Evolutionary conservation across 2,888 invertebrate species (phyloP).

Genomic region (Morinoia aosen): DNA sequence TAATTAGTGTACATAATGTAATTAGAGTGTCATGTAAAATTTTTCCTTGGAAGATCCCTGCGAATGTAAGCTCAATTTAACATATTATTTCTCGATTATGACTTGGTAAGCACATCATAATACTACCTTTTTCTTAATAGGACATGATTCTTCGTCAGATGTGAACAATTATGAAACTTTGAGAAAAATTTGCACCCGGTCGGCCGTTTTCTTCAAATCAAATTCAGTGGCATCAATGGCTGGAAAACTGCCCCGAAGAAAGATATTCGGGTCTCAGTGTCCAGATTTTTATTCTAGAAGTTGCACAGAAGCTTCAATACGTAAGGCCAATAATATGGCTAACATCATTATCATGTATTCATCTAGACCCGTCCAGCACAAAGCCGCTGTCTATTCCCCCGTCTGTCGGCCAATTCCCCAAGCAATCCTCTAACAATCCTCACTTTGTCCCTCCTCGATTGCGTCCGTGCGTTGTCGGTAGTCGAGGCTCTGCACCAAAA

Average conservation of each 20-base stretch:
- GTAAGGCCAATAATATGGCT: slow-evolving; percentile 21
- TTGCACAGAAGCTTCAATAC: slow-evolving; percentile 29
- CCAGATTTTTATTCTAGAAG: not conserved
- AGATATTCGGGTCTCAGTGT: not conserved
- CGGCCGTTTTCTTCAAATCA: not conserved
- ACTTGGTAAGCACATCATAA: no score
- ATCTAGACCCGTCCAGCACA: slow-evolving; percentile 46
- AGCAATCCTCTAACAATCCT: slow-evolving; percentile 53
- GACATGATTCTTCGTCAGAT: not conserved
- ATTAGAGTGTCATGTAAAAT: not conserved
- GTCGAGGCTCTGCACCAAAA: slow-evolving; percentile 21
- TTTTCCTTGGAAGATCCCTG: not conserved
- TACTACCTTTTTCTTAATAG: not conserved
- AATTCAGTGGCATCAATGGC: not conserved
- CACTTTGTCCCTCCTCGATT: slow-evolving; percentile 53
- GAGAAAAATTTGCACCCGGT: not conserved
- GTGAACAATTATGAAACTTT: not conserved
- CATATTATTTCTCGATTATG: not conserved
- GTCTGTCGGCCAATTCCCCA: slow-evolving; percentile 53
- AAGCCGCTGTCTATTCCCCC: slow-evolving; percentile 52
- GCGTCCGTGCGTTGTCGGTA: slow-evolving; percentile 27
- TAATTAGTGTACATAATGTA: not conserved
- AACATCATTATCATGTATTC: slow-evolving; percentile 52
- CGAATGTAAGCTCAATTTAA: not conserved
- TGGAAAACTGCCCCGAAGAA: not conserved